Evolutionary conservation across 2,113 vertebrate genomes (phyloP), one percentile per base, ranked within the genome.

Genomic region (Euleptes europaea): DNA sequence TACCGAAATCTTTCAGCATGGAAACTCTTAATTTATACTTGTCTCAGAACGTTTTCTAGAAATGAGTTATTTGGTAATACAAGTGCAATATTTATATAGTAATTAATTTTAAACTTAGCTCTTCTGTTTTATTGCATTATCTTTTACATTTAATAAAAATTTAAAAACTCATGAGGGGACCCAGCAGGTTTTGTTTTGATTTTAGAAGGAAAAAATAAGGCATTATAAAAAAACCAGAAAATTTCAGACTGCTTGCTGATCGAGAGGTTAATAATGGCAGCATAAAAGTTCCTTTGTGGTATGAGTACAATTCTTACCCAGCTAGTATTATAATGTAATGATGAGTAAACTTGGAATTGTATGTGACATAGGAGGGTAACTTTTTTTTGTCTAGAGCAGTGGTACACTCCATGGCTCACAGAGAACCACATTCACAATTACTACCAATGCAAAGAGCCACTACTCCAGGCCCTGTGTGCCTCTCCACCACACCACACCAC

Each of bases 61-160:
- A 90, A 87, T 89, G 80, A 89, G 47, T 94, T 90, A 80, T 93
- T 84, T 92, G 92, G 91, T 88, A 93, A 94, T 82, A 85, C 94
- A 94, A 95, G 97, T 98, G 97, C 97, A 98, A 97, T 98, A 99
- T 97, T 96, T 96, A 97, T 96, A 97, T 96, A 95, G 88, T 86
- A 93, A 89, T 84, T 78, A 65, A 92, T 90, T 93, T 92, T 94
- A 90, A 91, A 93, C 89, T 78, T 92, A 87, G 93, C 92, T 88
- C 92, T 94, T 93, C 89, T 83, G 83, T 94, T 84, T 84, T 93
- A 89, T 93, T 88, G 86, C 93, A 86, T 91, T 95, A 93, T 94
- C 86, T 89, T 84, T 91, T 91, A 57, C 88, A 91, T 93, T 94
- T 95, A 97, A 96, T 97, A 97, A 97, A 96, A 87, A 91, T 94